Evolutionary conservation across 30 jellyfish, hydroid and myxozoan species (phyloP), one percentile per base, ranked within the genome.

Genomic region (Turritopsis rubra): DNA sequence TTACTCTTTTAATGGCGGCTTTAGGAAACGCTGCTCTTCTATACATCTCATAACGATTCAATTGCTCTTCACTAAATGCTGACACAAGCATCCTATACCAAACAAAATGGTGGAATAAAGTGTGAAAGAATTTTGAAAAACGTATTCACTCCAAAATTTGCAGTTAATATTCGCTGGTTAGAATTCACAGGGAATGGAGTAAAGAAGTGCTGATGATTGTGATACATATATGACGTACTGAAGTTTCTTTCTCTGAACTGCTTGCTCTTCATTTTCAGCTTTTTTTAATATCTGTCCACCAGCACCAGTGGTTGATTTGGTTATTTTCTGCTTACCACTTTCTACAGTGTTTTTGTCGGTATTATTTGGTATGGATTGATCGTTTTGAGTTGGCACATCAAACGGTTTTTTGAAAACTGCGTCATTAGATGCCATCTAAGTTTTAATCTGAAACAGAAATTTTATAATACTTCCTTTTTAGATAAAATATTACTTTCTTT

Each of bases 11-110:
- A 8, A 92, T 92, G 52, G 98, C 98, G 23, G 98, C 98, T 82
- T 92, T 92, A 20, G 98, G 98, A 88, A 92, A 92, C 25, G 98
- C 87, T 22, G 98, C 96, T 71, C 98, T 88, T 75, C 98, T 54
- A 70, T 92, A 92, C 96, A 92, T 87, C 77, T 92, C 98, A 82
- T 92, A 92, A 29, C 98, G 81, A 79, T 92, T 92, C 52, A 92
- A 85, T 85, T 92, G 98, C 1, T 89, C 89, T 79, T 92, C 98
- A 29, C 95, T 83, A 75, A 92, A 92, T 19, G 98, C 86, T 19
- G 98, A 88, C 22, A 92, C 98, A 70, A 92, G 73, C 85, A 91
- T 81, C 66, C 98, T 92, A 65, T 17, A 74, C 26, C 29, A 82
- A 68, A 68, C 9, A 68, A n/a, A 68, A 68, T 68, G 19, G 19